Evolutionary conservation across 2,888 invertebrate species (phyloP).

Genomic region (Rhingia campestris): DNA sequence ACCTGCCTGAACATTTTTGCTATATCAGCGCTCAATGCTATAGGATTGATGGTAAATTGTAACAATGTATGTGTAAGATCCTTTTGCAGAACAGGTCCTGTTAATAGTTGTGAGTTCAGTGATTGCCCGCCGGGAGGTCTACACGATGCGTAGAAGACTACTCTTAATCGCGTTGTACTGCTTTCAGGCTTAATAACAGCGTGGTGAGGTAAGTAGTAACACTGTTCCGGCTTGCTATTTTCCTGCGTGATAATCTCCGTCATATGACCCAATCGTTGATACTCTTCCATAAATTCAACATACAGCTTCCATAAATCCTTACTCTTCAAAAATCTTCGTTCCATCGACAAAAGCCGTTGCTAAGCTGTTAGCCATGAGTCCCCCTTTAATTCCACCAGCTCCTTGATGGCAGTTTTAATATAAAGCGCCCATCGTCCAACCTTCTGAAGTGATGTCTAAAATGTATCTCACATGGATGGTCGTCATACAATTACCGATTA

Average conservation of each 20-base stretch:
- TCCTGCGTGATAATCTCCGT: too few species aligned
- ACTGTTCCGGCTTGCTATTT: too few species aligned
- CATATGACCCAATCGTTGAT: too few species aligned
- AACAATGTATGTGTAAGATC: too few species aligned
- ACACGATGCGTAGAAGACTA: not conserved
- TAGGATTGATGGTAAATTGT: too few species aligned
- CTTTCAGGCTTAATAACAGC: conserved; percentile 51
- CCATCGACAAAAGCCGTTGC: not conserved
- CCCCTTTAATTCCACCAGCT: not conserved
- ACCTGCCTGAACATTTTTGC: conserved; percentile 68
- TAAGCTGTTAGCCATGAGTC: not conserved
- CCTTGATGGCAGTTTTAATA: not conserved
- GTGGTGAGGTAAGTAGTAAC: conserved; percentile 60
- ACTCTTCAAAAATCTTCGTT: not conserved
- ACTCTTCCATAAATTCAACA: conserved; percentile 39
- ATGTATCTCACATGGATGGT: not conserved
- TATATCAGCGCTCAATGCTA: too few species aligned
- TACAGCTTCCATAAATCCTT: conserved; percentile 13
- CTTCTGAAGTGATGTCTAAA: not conserved
- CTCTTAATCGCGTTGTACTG: conserved; percentile 44
- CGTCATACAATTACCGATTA: too few species aligned
- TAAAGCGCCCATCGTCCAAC: not conserved
- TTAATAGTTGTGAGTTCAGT: not conserved
- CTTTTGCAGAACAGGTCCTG: too few species aligned
- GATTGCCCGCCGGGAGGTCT: not conserved